Evolutionary conservation across 2,797 vertebrate genomes (phyloP).

Genomic region (Halcyon chelicuti): DNA sequence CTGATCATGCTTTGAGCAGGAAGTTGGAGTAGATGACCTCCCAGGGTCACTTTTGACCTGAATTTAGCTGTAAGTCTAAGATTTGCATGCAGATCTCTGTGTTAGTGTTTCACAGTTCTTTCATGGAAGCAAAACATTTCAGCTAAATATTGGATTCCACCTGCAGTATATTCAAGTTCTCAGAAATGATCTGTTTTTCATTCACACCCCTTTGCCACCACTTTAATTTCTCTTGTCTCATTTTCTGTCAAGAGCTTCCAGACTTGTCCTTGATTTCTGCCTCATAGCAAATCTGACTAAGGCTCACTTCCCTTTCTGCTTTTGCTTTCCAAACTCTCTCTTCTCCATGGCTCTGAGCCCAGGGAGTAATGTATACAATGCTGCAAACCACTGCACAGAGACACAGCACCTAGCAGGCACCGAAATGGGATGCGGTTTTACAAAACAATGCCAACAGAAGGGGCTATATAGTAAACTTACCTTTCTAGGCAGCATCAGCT

Average conservation of each 20-base stretch:
- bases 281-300: not conserved
- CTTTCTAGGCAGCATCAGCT: not conserved
- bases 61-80: not conserved
- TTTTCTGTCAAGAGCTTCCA: not conserved
- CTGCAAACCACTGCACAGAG: not conserved
- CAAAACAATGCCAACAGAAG: not conserved
- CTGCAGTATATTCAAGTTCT: not conserved
- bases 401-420: not conserved
- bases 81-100: not conserved
- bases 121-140: not conserved
- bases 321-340: not conserved
- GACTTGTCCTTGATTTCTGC: not conserved
- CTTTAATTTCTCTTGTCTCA: not conserved
- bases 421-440: not conserved
- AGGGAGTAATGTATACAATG: not conserved
- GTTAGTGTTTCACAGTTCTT: not conserved
- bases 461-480: fast-evolving
- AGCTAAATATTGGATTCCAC: not conserved
- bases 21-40: not conserved
- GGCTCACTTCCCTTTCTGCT: not conserved
- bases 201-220: not conserved
- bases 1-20: not conserved
- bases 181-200: not conserved
- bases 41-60: not conserved
- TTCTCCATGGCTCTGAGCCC: not conserved